Evolutionary conservation across 1,140 invertebrate species (phyloP).

Genomic region (Andrena cerasifolii): DNA sequence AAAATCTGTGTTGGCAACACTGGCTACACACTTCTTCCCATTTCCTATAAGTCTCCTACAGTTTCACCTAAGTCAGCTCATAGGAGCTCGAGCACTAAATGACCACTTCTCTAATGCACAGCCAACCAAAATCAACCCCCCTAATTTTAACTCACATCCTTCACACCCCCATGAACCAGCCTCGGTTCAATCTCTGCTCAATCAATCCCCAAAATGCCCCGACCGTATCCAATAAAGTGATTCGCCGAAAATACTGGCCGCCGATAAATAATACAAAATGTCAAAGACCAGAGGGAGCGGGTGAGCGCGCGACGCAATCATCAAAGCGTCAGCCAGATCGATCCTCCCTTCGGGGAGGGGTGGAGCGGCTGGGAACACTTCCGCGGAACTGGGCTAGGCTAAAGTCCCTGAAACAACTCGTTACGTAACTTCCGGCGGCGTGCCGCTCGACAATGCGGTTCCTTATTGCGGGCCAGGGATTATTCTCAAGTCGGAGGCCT

Average conservation of each 20-base stretch:
- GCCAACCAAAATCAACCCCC: not conserved
- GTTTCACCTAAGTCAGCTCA: too few species aligned
- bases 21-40: too few species aligned
- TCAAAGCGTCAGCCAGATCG: slow-evolving; percentile 44
- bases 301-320: slow-evolving; percentile 29
- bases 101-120: too few species aligned
- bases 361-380: slow-evolving; percentile 29
- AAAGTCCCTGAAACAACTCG: slow-evolving; percentile 53
- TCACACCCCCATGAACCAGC: too few species aligned
- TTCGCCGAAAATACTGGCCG: slow-evolving; percentile 23
- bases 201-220: not conserved
- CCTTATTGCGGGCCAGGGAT: slow-evolving; percentile 24
- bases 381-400: slow-evolving; percentile 51
- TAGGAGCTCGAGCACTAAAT: too few species aligned
- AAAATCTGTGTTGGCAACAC: too few species aligned
- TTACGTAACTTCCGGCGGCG: slow-evolving; percentile 47
- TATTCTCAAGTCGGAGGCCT: not conserved
- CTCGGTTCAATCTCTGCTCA: not conserved
- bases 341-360: slow-evolving; percentile 3
- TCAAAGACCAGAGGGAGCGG: not conserved
- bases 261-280: slow-evolving; percentile 27
- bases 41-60: too few species aligned
- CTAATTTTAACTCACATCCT: not conserved
- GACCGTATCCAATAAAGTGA: not conserved
- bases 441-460: slow-evolving; percentile 34